Evolutionary conservation across 2,113 vertebrate species (phyloP).

Genomic region (Hyperopisus bebe): DNA sequence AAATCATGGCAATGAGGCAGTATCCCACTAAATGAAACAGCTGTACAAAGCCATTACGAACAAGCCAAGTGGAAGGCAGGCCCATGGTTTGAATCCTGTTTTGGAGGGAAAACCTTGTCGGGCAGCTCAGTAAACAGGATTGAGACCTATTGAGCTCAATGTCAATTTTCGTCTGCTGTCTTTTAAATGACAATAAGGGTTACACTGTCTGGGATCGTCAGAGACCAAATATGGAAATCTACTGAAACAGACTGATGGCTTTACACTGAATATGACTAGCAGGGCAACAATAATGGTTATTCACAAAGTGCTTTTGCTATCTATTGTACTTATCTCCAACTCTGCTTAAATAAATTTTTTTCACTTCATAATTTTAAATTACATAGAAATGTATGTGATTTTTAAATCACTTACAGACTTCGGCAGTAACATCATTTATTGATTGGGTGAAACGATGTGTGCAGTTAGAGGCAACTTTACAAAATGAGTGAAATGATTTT

Average conservation of each 20-base stretch:
- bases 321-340: neutral
- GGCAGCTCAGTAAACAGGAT: neutral
- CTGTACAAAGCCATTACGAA: neutral
- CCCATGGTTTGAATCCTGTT: neutral
- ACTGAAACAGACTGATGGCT: neutral
- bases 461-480: neutral
- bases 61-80: neutral
- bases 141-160: neutral
- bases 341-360: neutral
- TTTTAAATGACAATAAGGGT: neutral
- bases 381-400: neutral
- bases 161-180: neutral
- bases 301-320: neutral
- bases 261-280: neutral
- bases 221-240: neutral
- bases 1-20: neutral
- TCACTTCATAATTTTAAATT: neutral
- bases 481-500: neutral
- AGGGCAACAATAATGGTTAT: neutral
- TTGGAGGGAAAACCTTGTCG: neutral
- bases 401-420: neutral
- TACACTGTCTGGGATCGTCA: neutral
- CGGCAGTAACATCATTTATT: neutral
- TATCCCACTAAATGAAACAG: neutral
- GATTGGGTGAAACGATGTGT: neutral